Base-by-base conservation (phyloP, 2,888 invertebrate genomes). In the Clostera curtula region DNA sequence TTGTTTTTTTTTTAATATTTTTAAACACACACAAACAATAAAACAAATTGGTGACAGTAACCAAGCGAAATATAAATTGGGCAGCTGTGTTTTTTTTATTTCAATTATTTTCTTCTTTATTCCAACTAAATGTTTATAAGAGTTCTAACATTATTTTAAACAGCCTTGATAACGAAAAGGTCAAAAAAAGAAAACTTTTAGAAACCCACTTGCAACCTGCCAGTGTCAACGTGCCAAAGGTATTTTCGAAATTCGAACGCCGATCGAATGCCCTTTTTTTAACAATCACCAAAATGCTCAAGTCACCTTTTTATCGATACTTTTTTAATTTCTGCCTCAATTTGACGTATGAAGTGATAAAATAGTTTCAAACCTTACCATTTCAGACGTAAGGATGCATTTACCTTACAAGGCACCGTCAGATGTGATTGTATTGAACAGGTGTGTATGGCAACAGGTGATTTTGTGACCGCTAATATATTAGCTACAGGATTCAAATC, bases 361-460 rank as follows among this genome's bases (percentile, higher is more conserved):
- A 5, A 3, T 8, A 12, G 7, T 42, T 40, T 47, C 43, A 2
- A 19, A 43, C 49, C 31, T 46, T 69, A 45, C 3, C 0, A 0
- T 0, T 0, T 8, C 6, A 0, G 0, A 0, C 0, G 24, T 59
- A 63, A 20, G 40, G 59, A 34, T 19, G 3, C 43, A 30, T 57
- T 57, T 68, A 1, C 23, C 19, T 39, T 47, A 39, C 4, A 12
- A 17, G 24, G 5, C 14, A 31, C 17, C 34, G 69, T 72, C 72
- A 77, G 74, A 77, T 79, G 79, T 82, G 80, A 80, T 80, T 82
- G 66, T 63, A 56, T 55, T 46, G 59, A 76, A 82, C 82, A 82
- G 82, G 82, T 82, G 82, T 66, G 50, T 55, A 49, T 39, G 52
- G 49, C 59, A 77, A 82, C 82, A 82, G 82, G 82, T 82, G 82